phyloP scores from a whole-genome alignment of 1,140 invertebrate genomes.

The Mycetomoellerius zeteki region DNA sequence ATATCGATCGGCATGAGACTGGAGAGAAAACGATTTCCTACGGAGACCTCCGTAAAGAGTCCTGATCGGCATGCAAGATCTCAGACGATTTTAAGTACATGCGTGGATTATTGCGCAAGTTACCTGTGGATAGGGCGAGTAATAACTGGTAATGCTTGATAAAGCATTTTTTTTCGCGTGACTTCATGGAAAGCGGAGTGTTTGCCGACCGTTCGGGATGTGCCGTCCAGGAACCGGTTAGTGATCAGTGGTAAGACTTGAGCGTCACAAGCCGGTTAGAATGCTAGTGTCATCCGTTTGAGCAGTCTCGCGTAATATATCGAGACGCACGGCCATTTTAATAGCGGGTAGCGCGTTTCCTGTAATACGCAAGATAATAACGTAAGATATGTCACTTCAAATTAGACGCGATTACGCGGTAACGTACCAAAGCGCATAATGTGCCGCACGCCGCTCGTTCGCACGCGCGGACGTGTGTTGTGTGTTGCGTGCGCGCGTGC shows the following conservation, averaged over 20 bases:
- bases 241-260: background rate
- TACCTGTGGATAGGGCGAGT: background rate
- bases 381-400: slow-evolving; percentile 39
- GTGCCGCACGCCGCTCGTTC: slow-evolving; percentile 27
- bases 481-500: background rate
- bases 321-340: slow-evolving; percentile 51
- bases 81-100: background rate
- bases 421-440: slow-evolving; percentile 34
- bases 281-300: slow-evolving; percentile 20
- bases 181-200: slow-evolving; percentile 49
- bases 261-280: slow-evolving; percentile 28
- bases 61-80: slow-evolving; percentile 30
- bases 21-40: slow-evolving; percentile 24
- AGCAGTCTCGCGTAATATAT: slow-evolving; percentile 51
- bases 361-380: slow-evolving; percentile 51
- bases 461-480: background rate
- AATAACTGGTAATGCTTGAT: slow-evolving; percentile 55
- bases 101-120: slow-evolving; percentile 46
- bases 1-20: slow-evolving; percentile 11
- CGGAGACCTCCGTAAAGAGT: slow-evolving; percentile 5
- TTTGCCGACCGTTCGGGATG: slow-evolving; percentile 23
- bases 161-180: slow-evolving; percentile 66
- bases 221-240: slow-evolving; percentile 37
- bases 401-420: slow-evolving; percentile 59
- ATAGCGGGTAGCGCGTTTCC: slow-evolving; percentile 1